Evolutionary conservation across 2,888 invertebrate genomes (phyloP).

Genomic region (Drosophila birchii): DNA sequence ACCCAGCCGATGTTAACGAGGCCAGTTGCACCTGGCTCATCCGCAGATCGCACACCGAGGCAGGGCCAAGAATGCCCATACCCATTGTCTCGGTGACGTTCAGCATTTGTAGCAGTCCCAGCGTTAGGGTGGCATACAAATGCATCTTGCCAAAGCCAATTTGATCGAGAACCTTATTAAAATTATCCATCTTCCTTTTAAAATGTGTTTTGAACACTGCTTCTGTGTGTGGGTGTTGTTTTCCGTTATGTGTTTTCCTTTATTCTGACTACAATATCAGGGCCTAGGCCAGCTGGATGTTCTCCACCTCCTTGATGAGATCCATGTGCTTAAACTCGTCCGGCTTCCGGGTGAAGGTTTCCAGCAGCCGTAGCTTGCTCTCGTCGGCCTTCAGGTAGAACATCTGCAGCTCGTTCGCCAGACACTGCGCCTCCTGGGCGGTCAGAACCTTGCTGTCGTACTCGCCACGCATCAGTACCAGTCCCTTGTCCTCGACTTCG

Average conservation of each 20-base stretch:
- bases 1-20: conserved; percentile 49
- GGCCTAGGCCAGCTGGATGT: conserved; percentile 85
- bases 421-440: conserved; percentile 92
- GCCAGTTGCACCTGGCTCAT: conserved; percentile 51
- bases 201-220: too few species aligned
- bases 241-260: background rate
- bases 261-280: conserved; percentile 19
- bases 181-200: conserved; percentile 29
- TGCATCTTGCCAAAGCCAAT: conserved; percentile 66
- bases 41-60: conserved; percentile 60
- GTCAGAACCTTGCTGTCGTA: conserved; percentile 91
- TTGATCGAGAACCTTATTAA: conserved; percentile 57
- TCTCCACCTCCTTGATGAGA: conserved; percentile 91
- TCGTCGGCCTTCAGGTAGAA: conserved; percentile 90
- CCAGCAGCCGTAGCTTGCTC: conserved; percentile 87
- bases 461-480: conserved; percentile 94
- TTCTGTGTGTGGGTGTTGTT: background rate
- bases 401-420: conserved; percentile 93
- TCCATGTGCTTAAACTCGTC: conserved; percentile 93
- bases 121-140: conserved; percentile 51
- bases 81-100: conserved; percentile 71
- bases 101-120: conserved; percentile 64
- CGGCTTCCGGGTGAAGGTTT: conserved; percentile 89
- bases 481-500: conserved; percentile 89
- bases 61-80: conserved; percentile 60